Conservation (phyloP, 2,888 invertebrate genomes). For the Eustalomyia histrio region DNA sequence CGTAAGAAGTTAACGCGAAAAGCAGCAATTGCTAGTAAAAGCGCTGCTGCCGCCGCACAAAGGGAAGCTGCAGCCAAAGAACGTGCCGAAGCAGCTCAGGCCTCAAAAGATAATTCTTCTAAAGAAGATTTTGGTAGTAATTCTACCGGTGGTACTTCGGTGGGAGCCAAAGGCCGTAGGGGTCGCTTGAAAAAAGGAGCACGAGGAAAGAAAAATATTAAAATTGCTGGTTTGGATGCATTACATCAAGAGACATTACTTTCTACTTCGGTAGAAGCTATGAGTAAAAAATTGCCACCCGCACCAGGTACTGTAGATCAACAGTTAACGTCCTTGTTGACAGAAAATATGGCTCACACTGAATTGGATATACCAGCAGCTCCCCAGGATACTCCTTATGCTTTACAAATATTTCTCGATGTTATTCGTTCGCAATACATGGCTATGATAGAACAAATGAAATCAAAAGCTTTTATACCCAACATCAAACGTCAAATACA, state of each 20-base stretch:
- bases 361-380: slow-evolving; percentile 91
- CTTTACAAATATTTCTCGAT: slow-evolving; percentile 91
- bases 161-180: slow-evolving; percentile 76
- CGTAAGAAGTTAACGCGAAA: slow-evolving; percentile 79
- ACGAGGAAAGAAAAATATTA: slow-evolving; percentile 84
- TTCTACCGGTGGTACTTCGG: slow-evolving; percentile 64
- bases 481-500: slow-evolving; percentile 88
- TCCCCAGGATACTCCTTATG: slow-evolving; percentile 90
- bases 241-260: slow-evolving; percentile 93
- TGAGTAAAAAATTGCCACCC: slow-evolving; percentile 88
- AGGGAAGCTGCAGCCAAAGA: slow-evolving; percentile 72
- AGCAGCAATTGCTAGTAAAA: slow-evolving; percentile 77
- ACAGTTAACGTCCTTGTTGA: slow-evolving; percentile 89
- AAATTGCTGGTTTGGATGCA: slow-evolving; percentile 92
- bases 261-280: slow-evolving; percentile 88
- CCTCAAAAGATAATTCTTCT: slow-evolving; percentile 74
- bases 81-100: slow-evolving; percentile 77
- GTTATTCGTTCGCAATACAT: slow-evolving; percentile 92
- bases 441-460: slow-evolving; percentile 91
- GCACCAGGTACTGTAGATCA: slow-evolving; percentile 96
- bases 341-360: slow-evolving; percentile 86
- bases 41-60: slow-evolving; percentile 75
- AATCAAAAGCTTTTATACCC: slow-evolving; percentile 86
- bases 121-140: slow-evolving; percentile 79
- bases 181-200: slow-evolving; percentile 85